Conservation (phyloP, 2,888 invertebrate genomes). For the Macrosoma leucophasiata region DNA sequence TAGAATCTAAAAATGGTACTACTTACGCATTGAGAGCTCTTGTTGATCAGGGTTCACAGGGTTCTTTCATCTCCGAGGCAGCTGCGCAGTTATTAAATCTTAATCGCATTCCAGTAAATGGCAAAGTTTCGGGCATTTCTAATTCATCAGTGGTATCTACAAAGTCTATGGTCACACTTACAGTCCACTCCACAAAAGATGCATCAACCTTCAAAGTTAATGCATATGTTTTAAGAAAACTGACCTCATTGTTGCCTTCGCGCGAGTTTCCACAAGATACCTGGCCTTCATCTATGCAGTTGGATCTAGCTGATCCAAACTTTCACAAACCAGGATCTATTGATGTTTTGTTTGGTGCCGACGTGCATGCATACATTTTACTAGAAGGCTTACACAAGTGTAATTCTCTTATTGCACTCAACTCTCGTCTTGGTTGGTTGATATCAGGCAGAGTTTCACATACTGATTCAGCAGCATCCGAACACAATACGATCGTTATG, state of each 20-base stretch:
- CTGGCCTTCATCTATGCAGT: slow-evolving; percentile 13
- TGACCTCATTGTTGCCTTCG: slow-evolving; percentile 17
- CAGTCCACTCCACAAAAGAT: too few species aligned
- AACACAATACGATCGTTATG: slow-evolving; percentile 17
- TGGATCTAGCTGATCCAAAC: slow-evolving; percentile 19
- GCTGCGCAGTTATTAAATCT: slow-evolving; percentile 19
- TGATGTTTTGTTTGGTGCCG: slow-evolving; percentile 22
- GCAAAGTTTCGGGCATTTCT: slow-evolving; percentile 23
- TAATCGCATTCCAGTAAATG: slow-evolving; percentile 13
- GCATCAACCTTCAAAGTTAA: slow-evolving; percentile 8
- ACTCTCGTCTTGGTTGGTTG: slow-evolving; percentile 24
- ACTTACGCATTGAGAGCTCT: slow-evolving; percentile 19
- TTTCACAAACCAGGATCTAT: slow-evolving; percentile 23
- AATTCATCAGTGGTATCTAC: slow-evolving; percentile 19
- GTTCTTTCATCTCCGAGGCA: slow-evolving; percentile 21
- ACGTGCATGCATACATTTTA: slow-evolving; percentile 24
- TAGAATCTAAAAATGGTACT: slow-evolving; percentile 9
- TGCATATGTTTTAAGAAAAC: slow-evolving; percentile 20
- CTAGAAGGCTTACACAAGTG: slow-evolving; percentile 19
- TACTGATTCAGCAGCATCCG: slow-evolving; percentile 13
- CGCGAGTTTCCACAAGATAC: slow-evolving; percentile 10
- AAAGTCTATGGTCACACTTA: slow-evolving; percentile 21
- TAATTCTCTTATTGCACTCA: too few species aligned
- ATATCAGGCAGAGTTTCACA: slow-evolving; percentile 21
- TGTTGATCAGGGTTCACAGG: slow-evolving; percentile 25